Conservation (phyloP, 2,888 invertebrate genomes). For the Lasius fuliginosus region DNA sequence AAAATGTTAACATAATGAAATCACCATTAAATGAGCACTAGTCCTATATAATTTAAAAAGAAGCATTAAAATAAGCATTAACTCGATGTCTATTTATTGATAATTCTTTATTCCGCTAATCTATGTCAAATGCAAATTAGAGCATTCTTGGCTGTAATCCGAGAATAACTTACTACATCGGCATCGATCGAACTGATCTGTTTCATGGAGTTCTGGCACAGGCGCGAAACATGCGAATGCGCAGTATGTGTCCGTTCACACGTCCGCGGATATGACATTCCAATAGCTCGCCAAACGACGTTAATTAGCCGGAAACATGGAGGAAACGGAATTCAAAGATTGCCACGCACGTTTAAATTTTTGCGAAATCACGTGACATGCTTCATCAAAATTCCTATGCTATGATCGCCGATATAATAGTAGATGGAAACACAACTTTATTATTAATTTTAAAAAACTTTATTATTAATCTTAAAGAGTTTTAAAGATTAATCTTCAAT, state of each 20-base stretch:
- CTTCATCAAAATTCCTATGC: constrained; percentile 14
- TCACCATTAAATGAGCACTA: background rate
- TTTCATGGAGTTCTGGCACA: constrained; percentile 52
- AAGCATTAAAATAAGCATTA: background rate
- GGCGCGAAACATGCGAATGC: constrained; percentile 40
- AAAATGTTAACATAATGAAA: background rate
- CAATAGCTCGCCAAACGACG: constrained; percentile 72
- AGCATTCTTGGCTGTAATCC: constrained; percentile 28
- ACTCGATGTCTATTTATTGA: background rate
- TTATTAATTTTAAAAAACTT: constrained; percentile 2
- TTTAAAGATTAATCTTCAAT: background rate
- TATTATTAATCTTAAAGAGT: background rate
- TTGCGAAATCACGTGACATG: constrained; percentile 21
- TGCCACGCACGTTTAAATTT: constrained; percentile 50
- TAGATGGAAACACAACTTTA: constrained; percentile 5
- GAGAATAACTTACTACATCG: constrained; percentile 50
- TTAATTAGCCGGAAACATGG: constrained; percentile 77
- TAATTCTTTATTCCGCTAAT: background rate
- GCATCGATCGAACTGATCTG: constrained; percentile 56
- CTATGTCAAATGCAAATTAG: background rate
- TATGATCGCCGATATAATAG: background rate
- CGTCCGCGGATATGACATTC: constrained; percentile 79
- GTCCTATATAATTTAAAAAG: background rate
- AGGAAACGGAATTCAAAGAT: constrained; percentile 69
- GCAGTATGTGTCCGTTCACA: constrained; percentile 53